A percentile compares a stretch with the other conserved stretches of the same genome.
These are phyloP conservation scores for Acrobasis suavella DNA, from an alignment of 2,888 invertebrate species.

Conservation along the genomic window DNA sequence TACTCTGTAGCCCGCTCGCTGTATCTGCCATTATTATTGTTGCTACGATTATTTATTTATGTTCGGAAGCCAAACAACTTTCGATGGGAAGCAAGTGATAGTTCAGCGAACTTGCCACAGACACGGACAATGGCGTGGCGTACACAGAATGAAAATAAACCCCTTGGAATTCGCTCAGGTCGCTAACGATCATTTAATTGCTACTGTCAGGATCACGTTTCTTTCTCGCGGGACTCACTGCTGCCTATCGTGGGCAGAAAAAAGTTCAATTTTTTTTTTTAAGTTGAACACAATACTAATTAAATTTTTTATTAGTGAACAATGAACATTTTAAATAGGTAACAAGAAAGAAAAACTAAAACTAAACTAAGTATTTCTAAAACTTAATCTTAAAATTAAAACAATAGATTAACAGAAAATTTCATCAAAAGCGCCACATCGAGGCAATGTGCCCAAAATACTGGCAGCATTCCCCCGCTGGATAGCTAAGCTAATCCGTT, in stretches of 20 bases:
- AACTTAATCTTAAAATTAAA: no score
- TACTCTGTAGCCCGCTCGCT: slow-evolving; percentile 43
- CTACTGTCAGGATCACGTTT: slow-evolving; percentile 40
- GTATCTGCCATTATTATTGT: slow-evolving; percentile 69
- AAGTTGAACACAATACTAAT: no score
- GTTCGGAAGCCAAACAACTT: slow-evolving; percentile 51
- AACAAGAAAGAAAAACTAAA: no score
- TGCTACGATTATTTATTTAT: slow-evolving; percentile 65
- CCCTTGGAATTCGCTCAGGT: slow-evolving; percentile 46
- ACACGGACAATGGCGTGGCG: slow-evolving; percentile 37
- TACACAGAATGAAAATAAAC: slow-evolving; percentile 47
- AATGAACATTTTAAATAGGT: no score
- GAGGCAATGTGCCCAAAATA: no score
- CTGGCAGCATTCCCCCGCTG: no score
- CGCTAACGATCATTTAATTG: slow-evolving; percentile 53
- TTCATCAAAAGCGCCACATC: no score
- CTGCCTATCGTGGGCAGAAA: neutral
- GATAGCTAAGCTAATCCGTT: no score
- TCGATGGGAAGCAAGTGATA: slow-evolving; percentile 42
- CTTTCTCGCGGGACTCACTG: slow-evolving; percentile 32
- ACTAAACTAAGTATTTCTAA: no score
- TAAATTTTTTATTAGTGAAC: no score
- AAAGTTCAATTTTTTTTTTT: no score
- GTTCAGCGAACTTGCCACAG: slow-evolving; percentile 48
- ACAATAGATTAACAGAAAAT: no score